Evolutionary conservation across 2,113 vertebrate genomes (phyloP).

Genomic region (Callipepla squamata): DNA sequence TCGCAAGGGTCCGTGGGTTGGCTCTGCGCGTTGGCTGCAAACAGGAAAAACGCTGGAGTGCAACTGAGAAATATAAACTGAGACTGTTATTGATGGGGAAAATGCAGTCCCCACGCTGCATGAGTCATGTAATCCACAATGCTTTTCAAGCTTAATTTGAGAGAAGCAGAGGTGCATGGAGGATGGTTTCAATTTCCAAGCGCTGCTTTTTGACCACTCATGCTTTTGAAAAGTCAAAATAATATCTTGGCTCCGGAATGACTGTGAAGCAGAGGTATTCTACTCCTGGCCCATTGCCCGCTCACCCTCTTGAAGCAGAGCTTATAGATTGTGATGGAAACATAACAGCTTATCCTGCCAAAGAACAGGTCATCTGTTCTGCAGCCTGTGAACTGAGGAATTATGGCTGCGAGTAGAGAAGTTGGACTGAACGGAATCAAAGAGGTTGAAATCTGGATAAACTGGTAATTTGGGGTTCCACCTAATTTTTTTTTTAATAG

Average conservation of each 20-base stretch:
- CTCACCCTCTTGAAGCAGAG: constrained; percentile 42
- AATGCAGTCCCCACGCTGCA: background rate
- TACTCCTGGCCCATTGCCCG: constrained; percentile 56
- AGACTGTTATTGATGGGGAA: constrained; percentile 24
- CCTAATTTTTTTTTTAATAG: background rate
- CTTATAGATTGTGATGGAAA: constrained; percentile 60
- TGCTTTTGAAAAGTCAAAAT: constrained; percentile 71
- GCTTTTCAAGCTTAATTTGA: background rate
- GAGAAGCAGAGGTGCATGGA: constrained; percentile 2
- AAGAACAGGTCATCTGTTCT: constrained; percentile 25
- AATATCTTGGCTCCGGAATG: constrained; percentile 67
- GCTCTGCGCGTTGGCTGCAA: background rate
- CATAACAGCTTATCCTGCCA: constrained; percentile 47
- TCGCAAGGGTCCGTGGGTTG: background rate
- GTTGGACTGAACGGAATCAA: background rate
- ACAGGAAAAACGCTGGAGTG: background rate
- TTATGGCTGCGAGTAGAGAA: background rate
- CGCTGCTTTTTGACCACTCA: constrained; percentile 70
- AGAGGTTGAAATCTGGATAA: background rate
- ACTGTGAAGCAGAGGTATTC: constrained; percentile 35
- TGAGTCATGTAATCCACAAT: background rate
- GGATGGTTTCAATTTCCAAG: constrained; percentile 76
- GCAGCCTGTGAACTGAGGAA: background rate
- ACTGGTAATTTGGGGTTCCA: background rate
- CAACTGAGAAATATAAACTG: constrained; percentile 46